These are phyloP conservation scores for Tenualosa ilisha DNA, from an alignment of 2,797 vertebrate species.

Conservation along the genomic window DNA sequence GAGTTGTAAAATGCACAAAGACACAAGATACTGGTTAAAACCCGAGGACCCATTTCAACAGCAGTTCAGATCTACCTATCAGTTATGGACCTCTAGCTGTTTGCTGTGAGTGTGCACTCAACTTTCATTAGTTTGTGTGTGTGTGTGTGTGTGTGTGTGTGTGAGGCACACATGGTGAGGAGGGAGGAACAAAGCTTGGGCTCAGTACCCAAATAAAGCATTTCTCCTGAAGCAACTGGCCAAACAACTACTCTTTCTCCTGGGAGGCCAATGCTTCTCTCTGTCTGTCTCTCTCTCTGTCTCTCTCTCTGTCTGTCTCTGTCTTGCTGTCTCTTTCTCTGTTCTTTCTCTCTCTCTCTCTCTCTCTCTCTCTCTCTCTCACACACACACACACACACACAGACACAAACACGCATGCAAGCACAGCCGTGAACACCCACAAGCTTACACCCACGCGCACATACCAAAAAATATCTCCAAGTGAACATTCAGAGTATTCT, in stretches of 20 bases:
- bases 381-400: constrained; percentile 22
- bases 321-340: not conserved
- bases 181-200: not conserved
- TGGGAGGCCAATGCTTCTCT: not conserved
- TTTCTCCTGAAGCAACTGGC: constrained; percentile 45
- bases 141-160: not conserved
- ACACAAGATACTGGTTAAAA: too few relatives aligned
- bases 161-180: not conserved
- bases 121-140: too few relatives aligned
- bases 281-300: too few relatives aligned
- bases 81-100: too few relatives aligned
- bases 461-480: not conserved
- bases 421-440: constrained; percentile 3
- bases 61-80: too few relatives aligned
- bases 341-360: too few relatives aligned
- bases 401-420: constrained; percentile 28
- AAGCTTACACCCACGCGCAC: not conserved
- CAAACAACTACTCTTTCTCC: constrained; percentile 37
- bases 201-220: constrained; percentile 50
- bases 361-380: not conserved
- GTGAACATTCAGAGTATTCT: too few relatives aligned
- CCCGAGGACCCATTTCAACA: too few relatives aligned
- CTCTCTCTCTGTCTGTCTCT: too few relatives aligned
- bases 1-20: too few relatives aligned
- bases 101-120: not conserved